Conservation (phyloP, 2,888 invertebrate genomes). For the Brachypalpus laphriformis region DNA sequence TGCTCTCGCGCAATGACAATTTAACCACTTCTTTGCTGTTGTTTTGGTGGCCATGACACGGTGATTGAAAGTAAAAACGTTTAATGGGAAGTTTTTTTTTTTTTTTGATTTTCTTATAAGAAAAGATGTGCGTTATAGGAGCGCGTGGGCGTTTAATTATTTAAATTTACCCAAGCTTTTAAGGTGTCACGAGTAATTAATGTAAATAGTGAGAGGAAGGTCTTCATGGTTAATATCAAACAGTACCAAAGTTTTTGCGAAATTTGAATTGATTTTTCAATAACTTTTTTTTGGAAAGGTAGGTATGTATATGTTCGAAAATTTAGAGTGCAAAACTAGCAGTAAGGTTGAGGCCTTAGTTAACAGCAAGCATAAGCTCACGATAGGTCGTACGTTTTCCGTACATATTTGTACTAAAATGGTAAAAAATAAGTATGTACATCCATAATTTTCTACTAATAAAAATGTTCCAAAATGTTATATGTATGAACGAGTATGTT, state of each 20-base stretch:
- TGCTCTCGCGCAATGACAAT: slow-evolving; percentile 63
- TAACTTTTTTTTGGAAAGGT: neutral
- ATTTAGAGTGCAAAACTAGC: neutral
- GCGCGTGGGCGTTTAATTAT: slow-evolving; percentile 37
- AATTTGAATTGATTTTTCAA: neutral
- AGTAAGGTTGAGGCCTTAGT: neutral
- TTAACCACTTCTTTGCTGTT: slow-evolving; percentile 31
- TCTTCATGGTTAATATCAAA: neutral
- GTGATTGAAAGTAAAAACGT: slow-evolving; percentile 39
- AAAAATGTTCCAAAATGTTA: no score
- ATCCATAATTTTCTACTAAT: no score
- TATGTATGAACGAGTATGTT: no score
- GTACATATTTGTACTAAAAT: no score
- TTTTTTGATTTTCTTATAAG: neutral
- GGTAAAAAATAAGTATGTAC: no score
- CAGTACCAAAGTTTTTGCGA: neutral
- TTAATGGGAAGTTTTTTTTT: slow-evolving; percentile 11
- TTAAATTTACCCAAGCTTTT: slow-evolving; percentile 6
- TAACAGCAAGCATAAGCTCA: neutral
- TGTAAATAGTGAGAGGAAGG: slow-evolving; percentile 34
- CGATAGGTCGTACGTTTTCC: neutral
- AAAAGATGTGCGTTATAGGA: slow-evolving; percentile 25
- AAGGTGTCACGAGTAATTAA: slow-evolving; percentile 27
- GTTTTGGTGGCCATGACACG: slow-evolving; percentile 49
- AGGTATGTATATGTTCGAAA: neutral